These are phyloP conservation scores for Rallus crepitans DNA, from an alignment of 2,797 vertebrate genomes.

Conservation along the genomic window DNA sequence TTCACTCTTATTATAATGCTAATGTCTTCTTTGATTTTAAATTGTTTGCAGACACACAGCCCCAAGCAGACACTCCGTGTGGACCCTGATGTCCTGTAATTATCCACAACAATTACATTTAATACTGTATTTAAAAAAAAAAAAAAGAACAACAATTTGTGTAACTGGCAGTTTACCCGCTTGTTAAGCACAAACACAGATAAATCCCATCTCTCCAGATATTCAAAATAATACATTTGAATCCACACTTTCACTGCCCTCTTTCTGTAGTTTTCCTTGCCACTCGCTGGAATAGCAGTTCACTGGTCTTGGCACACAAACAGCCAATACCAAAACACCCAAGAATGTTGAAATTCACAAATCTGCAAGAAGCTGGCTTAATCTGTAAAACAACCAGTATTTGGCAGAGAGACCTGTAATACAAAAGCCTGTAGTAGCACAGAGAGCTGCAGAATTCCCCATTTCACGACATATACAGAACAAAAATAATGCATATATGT, in stretches of 20 bases:
- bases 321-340: not conserved
- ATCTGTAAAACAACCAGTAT: not conserved
- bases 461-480: not conserved
- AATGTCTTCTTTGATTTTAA: not conserved
- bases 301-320: not conserved
- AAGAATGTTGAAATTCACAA: not conserved
- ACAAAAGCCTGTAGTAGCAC: not conserved
- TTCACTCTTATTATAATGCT: not conserved
- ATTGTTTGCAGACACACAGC: not conserved
- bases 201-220: not conserved
- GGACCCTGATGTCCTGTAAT: not conserved
- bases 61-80: not conserved
- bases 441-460: not conserved
- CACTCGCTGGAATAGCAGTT: not conserved
- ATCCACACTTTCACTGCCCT: not conserved
- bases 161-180: not conserved
- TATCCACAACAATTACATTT: not conserved
- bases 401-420: not conserved
- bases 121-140: not conserved
- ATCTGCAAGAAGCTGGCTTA: not conserved
- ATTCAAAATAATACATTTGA: not conserved
- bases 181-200: not conserved
- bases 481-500: not conserved
- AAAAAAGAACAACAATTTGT: not conserved
- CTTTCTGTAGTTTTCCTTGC: not conserved